phyloP scores from a whole-genome alignment of 1,140 invertebrate genomes.

The Ylistrum balloti region DNA sequence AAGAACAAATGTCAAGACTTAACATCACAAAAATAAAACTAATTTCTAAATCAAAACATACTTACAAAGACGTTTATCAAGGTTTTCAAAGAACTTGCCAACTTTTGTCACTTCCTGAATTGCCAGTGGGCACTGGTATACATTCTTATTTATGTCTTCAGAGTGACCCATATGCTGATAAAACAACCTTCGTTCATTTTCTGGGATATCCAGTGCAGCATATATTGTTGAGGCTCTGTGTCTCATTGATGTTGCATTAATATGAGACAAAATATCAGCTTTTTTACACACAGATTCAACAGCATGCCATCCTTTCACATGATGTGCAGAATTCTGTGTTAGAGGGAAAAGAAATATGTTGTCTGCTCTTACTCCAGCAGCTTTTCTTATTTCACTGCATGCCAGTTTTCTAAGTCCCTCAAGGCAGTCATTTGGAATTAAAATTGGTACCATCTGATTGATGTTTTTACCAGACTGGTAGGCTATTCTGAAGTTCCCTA shows the following conservation, averaged over 20 bases:
- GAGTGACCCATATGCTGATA: slow-evolving; percentile 63
- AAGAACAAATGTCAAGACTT: no score
- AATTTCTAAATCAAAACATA: no score
- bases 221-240: slow-evolving; percentile 58
- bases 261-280: slow-evolving; percentile 39
- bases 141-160: slow-evolving; percentile 58
- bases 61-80: slow-evolving; percentile 12
- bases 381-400: slow-evolving; percentile 29
- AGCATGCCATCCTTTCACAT: slow-evolving; percentile 57
- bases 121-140: slow-evolving; percentile 62
- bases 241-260: slow-evolving; percentile 61
- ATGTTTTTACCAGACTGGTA: slow-evolving; percentile 50
- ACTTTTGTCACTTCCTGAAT: slow-evolving; percentile 56
- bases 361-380: slow-evolving; percentile 19
- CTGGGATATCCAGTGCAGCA: slow-evolving; percentile 56
- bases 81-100: slow-evolving; percentile 3
- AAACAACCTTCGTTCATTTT: slow-evolving; percentile 54
- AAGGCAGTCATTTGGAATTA: slow-evolving; percentile 19
- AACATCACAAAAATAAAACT: no score
- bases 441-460: not conserved
- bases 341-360: slow-evolving; percentile 61
- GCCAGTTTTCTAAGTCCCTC: slow-evolving; percentile 46
- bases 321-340: slow-evolving; percentile 50
- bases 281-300: slow-evolving; percentile 41
- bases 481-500: slow-evolving; percentile 48